phyloP scores from a whole-genome alignment of 2,797 vertebrate genomes.

The Tokudaia tokunoshimensis region DNA sequence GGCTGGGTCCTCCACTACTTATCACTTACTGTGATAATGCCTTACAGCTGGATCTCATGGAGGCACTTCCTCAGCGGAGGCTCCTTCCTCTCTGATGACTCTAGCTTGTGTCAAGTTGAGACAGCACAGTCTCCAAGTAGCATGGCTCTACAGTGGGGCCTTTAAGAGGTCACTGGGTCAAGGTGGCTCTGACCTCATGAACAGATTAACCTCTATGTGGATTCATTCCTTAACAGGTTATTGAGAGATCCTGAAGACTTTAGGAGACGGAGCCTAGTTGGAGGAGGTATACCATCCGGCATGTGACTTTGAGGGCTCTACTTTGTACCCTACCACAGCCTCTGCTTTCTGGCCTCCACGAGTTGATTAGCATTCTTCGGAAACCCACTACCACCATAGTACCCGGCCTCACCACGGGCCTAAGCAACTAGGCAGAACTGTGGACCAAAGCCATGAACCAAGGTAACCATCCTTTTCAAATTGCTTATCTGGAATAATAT shows the following conservation, averaged over 20 bases:
- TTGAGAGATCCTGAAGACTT: neutral
- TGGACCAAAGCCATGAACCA: too few relatives aligned
- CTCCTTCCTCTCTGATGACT: neutral
- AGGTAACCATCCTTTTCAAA: too few relatives aligned
- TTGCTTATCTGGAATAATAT: too few relatives aligned
- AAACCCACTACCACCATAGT: too few relatives aligned
- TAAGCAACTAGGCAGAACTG: too few relatives aligned
- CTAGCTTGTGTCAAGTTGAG: neutral
- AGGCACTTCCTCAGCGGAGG: neutral
- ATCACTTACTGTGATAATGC: neutral
- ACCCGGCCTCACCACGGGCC: neutral
- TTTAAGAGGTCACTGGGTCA: neutral
- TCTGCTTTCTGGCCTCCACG: neutral
- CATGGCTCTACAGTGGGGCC: neutral
- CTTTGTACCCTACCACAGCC: too few relatives aligned
- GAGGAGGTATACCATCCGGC: neutral
- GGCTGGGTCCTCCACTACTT: neutral
- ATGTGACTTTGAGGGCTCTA: neutral
- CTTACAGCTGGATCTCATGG: neutral
- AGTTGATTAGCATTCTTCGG: neutral
- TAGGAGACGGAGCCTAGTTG: neutral
- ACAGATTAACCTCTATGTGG: neutral
- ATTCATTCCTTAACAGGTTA: neutral
- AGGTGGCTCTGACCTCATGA: neutral
- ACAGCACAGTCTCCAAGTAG: neutral